A percentile compares a stretch with the other conserved stretches of the same genome.
phyloP scores from a whole-genome alignment of 2,888 invertebrate species.

The Gymnosoma rotundatum region DNA sequence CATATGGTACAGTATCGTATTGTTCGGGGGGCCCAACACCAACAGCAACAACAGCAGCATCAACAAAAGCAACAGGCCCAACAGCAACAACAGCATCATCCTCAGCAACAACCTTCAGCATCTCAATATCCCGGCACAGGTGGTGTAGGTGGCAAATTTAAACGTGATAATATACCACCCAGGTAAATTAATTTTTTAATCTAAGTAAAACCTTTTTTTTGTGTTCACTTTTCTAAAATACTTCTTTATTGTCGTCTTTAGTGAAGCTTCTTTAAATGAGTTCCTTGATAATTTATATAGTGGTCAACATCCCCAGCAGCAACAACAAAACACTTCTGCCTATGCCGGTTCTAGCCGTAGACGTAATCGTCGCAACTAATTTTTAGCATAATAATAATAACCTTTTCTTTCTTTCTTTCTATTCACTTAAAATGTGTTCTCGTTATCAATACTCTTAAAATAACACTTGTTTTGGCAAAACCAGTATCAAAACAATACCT shows the following conservation, averaged over 20 bases:
- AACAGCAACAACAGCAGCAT: conserved; percentile 74
- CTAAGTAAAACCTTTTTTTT: neutral
- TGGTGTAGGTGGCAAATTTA: conserved; percentile 73
- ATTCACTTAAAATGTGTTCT: conserved; percentile 70
- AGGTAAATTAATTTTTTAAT: conserved; percentile 69
- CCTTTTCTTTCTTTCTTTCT: conserved; percentile 40
- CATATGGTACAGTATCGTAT: conserved; percentile 90
- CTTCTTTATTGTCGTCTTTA: conserved; percentile 63
- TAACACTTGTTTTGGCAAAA: neutral
- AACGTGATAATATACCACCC: conserved; percentile 71
- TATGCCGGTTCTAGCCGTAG: conserved; percentile 78
- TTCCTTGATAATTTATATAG: conserved; percentile 82
- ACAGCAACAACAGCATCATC: conserved; percentile 72
- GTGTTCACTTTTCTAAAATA: neutral
- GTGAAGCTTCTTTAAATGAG: conserved; percentile 81
- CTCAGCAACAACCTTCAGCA: conserved; percentile 74
- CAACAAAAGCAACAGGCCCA: conserved; percentile 74
- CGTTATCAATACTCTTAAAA: conserved; percentile 1
- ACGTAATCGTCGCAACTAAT: conserved; percentile 80
- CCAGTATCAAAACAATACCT: neutral
- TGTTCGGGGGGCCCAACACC: conserved; percentile 81
- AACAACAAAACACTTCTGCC: conserved; percentile 75
- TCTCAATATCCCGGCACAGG: conserved; percentile 74
- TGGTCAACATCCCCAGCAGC: conserved; percentile 80
- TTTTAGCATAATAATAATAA: conserved; percentile 19